Evolutionary conservation across 2,888 invertebrate species (phyloP).

Genomic region (Loripinus fragilis): DNA sequence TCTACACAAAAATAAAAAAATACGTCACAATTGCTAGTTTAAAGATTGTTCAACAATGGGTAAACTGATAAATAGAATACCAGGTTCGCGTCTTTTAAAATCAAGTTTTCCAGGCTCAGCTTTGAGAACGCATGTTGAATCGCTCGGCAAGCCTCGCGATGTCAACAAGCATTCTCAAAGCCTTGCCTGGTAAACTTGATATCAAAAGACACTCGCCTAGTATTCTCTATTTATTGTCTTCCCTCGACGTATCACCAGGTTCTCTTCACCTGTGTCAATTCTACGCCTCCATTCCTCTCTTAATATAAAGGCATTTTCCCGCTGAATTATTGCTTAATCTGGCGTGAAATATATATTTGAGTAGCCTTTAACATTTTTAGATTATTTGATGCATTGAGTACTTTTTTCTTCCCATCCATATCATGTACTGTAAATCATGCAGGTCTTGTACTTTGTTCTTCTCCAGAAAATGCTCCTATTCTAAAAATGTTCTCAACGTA

Average conservation of each 20-base stretch:
- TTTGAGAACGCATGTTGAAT: too few relatives aligned
- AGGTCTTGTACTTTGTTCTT: neutral
- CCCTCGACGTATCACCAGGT: conserved; percentile 3
- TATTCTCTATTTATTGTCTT: too few relatives aligned
- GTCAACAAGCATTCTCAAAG: too few relatives aligned
- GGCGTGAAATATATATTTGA: conserved; percentile 29
- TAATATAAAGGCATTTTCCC: conserved; percentile 16
- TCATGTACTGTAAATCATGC: neutral
- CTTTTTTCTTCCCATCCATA: neutral
- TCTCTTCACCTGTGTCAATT: conserved; percentile 4
- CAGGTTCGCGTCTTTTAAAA: too few relatives aligned
- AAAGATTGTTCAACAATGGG: too few relatives aligned
- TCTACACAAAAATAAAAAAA: too few relatives aligned
- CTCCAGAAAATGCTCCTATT: neutral
- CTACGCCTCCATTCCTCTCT: conserved; percentile 14
- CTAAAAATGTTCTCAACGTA: neutral
- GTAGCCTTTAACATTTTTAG: neutral
- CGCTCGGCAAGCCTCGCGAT: too few relatives aligned
- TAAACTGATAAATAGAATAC: too few relatives aligned
- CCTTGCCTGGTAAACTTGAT: too few relatives aligned
- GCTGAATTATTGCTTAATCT: conserved; percentile 6
- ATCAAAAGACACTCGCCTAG: too few relatives aligned
- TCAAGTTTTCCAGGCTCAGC: too few relatives aligned
- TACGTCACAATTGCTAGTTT: too few relatives aligned
- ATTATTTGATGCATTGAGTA: neutral